These are phyloP conservation scores for Erebia ligea DNA, from an alignment of 2,888 invertebrate species.

Conservation along the genomic window DNA sequence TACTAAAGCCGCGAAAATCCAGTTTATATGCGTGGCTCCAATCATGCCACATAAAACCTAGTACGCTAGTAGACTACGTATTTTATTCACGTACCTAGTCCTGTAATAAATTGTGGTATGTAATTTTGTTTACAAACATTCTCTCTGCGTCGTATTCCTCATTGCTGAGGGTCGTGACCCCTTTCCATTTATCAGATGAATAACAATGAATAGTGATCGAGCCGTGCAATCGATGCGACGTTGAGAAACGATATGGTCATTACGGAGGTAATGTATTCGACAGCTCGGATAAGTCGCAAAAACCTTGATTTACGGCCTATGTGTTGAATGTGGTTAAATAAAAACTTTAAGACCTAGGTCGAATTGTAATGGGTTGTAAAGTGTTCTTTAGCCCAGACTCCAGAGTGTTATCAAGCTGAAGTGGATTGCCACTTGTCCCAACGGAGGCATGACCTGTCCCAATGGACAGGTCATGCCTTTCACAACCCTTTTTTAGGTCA, in stretches of 20 bases:
- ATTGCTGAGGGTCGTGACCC: too few species aligned
- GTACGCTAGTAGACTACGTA: background rate
- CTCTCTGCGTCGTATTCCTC: too few species aligned
- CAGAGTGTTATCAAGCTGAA: too few species aligned
- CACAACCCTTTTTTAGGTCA: too few species aligned
- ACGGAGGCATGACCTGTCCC: too few species aligned
- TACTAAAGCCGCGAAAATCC: background rate
- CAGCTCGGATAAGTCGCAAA: slow-evolving; percentile 11
- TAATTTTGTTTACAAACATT: background rate
- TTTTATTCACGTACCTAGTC: background rate
- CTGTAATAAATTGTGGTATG: background rate
- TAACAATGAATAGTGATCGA: slow-evolving; percentile 8
- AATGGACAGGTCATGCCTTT: too few species aligned
- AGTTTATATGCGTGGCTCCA: slow-evolving; percentile 6
- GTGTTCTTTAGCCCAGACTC: background rate
- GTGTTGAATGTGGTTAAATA: background rate
- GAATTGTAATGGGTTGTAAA: background rate
- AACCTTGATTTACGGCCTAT: slow-evolving; percentile 12
- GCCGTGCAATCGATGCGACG: slow-evolving; percentile 5
- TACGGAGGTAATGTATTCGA: slow-evolving; percentile 18
- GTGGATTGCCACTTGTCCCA: too few species aligned
- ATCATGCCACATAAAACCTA: slow-evolving; percentile 6
- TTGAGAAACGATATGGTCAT: slow-evolving; percentile 20
- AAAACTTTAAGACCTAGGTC: background rate
- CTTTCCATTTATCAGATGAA: too few species aligned